Evolutionary conservation across 2,113 vertebrate genomes (phyloP).

Genomic region (Lepus timidus): DNA sequence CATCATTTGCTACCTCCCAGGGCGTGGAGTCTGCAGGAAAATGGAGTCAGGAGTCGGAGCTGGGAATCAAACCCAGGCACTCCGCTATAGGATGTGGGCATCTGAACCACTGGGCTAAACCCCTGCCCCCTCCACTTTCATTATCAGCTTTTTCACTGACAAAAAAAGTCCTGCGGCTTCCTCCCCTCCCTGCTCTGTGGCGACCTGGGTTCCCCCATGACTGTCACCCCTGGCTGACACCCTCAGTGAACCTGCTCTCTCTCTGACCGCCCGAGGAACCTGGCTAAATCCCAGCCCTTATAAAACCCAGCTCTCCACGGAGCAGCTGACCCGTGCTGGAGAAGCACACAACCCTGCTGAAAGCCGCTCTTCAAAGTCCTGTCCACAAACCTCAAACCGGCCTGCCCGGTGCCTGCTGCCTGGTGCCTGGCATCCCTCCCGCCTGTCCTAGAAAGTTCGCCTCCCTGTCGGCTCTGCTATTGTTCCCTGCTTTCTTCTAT

Average conservation of each 20-base stretch:
- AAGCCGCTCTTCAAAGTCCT: conserved; percentile 58
- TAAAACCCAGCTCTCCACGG: background rate
- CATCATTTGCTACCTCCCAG: too few species aligned
- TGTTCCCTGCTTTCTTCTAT: background rate
- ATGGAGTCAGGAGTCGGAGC: too few species aligned
- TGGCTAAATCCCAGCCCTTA: background rate
- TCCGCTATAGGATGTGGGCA: too few species aligned
- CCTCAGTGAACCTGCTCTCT: background rate
- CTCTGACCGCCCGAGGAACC: background rate
- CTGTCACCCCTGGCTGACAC: background rate
- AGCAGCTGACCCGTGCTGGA: background rate
- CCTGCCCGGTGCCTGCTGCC: conserved; percentile 27
- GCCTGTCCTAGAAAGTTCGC: conserved; percentile 76
- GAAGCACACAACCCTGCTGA: background rate
- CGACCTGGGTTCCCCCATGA: fast-evolving
- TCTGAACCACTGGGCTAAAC: too few species aligned
- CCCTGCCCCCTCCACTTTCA: too few species aligned
- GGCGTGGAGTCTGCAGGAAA: too few species aligned
- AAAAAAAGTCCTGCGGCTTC: background rate
- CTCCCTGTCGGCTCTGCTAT: conserved; percentile 18
- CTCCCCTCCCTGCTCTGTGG: background rate
- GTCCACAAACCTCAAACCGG: conserved; percentile 82
- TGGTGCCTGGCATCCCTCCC: conserved; percentile 45
- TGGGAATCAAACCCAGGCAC: too few species aligned
- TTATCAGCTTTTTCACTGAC: too few species aligned